phyloP scores from a whole-genome alignment of 2,797 vertebrate genomes.

The Enoplosus armatus region DNA sequence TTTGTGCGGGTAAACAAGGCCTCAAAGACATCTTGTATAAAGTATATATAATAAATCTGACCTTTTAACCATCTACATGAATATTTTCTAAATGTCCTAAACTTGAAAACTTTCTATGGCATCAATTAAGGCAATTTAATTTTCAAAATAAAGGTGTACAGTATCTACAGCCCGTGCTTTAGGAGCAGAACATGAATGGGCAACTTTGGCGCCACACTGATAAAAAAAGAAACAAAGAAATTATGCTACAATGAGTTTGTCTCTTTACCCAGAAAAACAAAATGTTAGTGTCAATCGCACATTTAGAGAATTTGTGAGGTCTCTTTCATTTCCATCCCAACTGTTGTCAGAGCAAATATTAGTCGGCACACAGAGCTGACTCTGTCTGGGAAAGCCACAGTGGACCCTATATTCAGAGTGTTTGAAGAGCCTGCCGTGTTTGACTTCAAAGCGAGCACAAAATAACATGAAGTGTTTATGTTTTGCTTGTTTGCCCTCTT shows the following conservation, averaged over 20 bases:
- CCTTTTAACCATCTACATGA: too few species aligned
- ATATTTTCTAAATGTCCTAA: not conserved
- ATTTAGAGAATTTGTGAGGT: not conserved
- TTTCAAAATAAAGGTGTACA: not conserved
- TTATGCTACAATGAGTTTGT: not conserved
- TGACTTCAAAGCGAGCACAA: slow-evolving; percentile 22
- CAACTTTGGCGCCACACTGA: not conserved
- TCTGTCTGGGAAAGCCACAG: slow-evolving; percentile 19
- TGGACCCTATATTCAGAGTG: slow-evolving; percentile 1
- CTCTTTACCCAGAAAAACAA: not conserved
- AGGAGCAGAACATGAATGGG: not conserved
- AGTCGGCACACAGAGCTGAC: slow-evolving; percentile 29
- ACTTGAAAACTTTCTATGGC: not conserved
- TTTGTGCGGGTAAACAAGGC: not conserved
- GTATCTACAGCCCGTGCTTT: not conserved
- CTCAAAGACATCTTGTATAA: not conserved
- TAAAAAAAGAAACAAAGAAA: not conserved
- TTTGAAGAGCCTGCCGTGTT: not conserved
- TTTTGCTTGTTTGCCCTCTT: slow-evolving; percentile 48
- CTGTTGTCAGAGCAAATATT: slow-evolving; percentile 58
- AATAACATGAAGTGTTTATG: not conserved
- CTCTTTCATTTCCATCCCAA: slow-evolving; percentile 28
- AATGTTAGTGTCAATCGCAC: not conserved
- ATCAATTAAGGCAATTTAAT: not conserved
- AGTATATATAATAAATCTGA: too few species aligned